A percentile compares a stretch with the other conserved stretches of the same genome.
These are phyloP conservation scores for Orbicella faveolata DNA, from an alignment of 64 coral and sea anemone species.

Conservation along the genomic window DNA sequence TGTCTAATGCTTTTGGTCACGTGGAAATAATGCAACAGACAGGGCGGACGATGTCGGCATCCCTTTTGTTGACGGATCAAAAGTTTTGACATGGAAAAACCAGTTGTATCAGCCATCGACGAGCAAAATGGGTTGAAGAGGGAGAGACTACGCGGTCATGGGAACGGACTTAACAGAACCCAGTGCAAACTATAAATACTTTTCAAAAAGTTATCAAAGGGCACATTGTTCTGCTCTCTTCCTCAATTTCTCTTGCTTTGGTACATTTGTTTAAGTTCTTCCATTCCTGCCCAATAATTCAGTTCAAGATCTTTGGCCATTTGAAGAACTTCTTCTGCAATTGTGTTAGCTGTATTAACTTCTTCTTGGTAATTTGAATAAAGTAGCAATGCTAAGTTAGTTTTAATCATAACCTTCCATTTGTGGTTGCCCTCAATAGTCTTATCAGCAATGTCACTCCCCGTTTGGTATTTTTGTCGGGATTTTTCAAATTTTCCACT, in stretches of 20 bases:
- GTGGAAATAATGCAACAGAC: too few species aligned
- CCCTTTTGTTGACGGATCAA: too few species aligned
- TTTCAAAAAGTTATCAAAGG: background rate
- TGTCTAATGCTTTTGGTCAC: too few species aligned
- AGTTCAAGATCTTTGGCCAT: constrained; percentile 36
- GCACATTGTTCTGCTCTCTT: too few species aligned
- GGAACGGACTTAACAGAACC: too few species aligned
- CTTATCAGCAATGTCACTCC: constrained; percentile 1
- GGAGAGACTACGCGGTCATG: too few species aligned
- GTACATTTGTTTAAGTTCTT: constrained; percentile 16
- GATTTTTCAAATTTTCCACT: constrained; percentile 15
- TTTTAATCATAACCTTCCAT: constrained; percentile 49
- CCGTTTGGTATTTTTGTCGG: constrained; percentile 23
- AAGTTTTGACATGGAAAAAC: too few species aligned
- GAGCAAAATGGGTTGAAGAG: too few species aligned
- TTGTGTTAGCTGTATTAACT: background rate
- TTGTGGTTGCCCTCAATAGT: constrained; percentile 49
- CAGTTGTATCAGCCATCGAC: too few species aligned
- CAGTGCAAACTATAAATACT: too few species aligned
- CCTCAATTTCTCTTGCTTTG: background rate
- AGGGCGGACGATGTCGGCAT: too few species aligned
- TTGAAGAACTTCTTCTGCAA: constrained; percentile 41
- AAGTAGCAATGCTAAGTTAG: constrained; percentile 45
- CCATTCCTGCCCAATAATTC: background rate
- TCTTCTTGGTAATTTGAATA: constrained; percentile 24